Conservation (phyloP, 2,113 vertebrate species). For the Ancistrus triradiatus region DNA sequence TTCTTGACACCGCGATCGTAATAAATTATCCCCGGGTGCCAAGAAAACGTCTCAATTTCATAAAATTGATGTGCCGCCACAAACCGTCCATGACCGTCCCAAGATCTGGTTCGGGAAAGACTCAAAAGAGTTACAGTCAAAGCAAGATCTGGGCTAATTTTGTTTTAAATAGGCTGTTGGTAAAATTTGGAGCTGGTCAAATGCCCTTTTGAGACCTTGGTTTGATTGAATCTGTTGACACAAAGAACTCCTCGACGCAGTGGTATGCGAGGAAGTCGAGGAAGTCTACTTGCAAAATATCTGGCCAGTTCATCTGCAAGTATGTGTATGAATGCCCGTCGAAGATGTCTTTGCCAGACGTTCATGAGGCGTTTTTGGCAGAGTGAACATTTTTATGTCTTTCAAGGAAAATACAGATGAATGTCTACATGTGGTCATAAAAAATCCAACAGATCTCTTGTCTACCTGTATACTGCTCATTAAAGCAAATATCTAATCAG, state of each 20-base stretch:
- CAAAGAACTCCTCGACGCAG: neutral
- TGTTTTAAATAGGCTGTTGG: neutral
- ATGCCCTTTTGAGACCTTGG: neutral
- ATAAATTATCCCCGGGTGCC: constrained; percentile 32
- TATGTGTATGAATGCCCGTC: constrained; percentile 6
- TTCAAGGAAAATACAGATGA: too few species aligned
- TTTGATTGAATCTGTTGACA: neutral
- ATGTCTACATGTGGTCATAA: too few species aligned
- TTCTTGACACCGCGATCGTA: constrained; percentile 5
- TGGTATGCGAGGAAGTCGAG: constrained; percentile 7
- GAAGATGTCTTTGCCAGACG: constrained; percentile 3
- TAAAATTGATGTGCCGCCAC: constrained; percentile 34
- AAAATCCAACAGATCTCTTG: too few species aligned
- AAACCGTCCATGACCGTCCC: constrained; percentile 33
- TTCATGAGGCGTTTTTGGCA: too few species aligned
- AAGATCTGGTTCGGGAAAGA: constrained; percentile 14
- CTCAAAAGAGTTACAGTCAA: too few species aligned
- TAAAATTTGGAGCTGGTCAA: neutral
- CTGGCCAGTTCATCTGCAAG: constrained; percentile 20
- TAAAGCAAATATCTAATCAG: too few species aligned
- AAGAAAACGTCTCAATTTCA: constrained; percentile 29
- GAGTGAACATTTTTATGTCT: too few species aligned
- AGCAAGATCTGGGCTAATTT: neutral
- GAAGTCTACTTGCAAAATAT: constrained; percentile 34
- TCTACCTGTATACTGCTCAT: too few species aligned